Percentiles rank a stretch among this genome's conserved stretches.
Evolutionary conservation across 2,888 invertebrate genomes (phyloP).

Genomic region (Hyposoter didymator): DNA sequence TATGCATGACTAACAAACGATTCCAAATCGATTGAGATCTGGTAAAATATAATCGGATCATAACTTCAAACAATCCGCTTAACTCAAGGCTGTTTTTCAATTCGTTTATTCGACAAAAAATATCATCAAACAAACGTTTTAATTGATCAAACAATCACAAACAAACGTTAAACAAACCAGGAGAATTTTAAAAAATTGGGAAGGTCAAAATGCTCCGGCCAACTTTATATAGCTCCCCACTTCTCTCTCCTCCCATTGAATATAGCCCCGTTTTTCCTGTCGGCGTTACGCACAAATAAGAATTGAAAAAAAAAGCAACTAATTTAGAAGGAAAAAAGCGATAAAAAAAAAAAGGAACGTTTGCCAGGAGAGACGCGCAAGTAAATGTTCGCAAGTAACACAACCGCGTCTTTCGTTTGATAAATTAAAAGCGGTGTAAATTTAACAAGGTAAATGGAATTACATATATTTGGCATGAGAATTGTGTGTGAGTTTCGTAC

Average conservation of each 20-base stretch:
- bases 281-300: conserved; percentile 46
- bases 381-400: conserved; percentile 31
- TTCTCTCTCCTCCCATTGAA: conserved; percentile 15
- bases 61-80: no score
- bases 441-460: conserved; percentile 16
- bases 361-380: conserved; percentile 21
- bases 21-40: no score
- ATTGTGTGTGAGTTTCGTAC: conserved; percentile 1
- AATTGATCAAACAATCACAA: no score
- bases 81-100: no score
- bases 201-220: no score
- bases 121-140: no score
- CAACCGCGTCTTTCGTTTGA: conserved; percentile 23
- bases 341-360: conserved; percentile 35
- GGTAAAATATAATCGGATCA: no score
- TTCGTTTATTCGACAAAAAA: no score
- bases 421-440: conserved; percentile 16
- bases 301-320: conserved; percentile 22
- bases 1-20: no score
- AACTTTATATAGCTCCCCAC: no score
- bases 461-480: neutral
- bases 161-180: no score
- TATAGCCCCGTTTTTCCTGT: conserved; percentile 27
- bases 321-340: neutral
- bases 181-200: no score